phyloP scores from a whole-genome alignment of 2,888 invertebrate species.

The Pecten maximus region DNA sequence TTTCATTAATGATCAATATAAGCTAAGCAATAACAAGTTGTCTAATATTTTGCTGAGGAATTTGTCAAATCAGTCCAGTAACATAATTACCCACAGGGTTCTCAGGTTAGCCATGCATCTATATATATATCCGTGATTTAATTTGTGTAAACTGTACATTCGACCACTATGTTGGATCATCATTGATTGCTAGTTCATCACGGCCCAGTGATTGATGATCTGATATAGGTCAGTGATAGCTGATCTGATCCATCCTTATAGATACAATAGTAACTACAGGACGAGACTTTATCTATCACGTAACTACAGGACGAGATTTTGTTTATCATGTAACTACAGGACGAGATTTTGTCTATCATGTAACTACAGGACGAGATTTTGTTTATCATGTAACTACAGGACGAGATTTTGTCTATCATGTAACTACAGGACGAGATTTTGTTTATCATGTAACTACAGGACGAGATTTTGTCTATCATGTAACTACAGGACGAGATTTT shows the following conservation, averaged over 20 bases:
- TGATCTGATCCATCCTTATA: neutral
- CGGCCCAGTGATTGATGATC: neutral
- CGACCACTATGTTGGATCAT: neutral
- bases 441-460: too few relatives aligned
- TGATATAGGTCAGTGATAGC: neutral
- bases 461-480: too few relatives aligned
- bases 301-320: too few relatives aligned
- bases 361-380: too few relatives aligned
- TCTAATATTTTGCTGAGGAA: neutral
- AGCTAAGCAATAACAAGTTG: neutral
- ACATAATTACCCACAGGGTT: neutral
- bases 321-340: too few relatives aligned
- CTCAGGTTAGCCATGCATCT: neutral
- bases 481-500: neutral
- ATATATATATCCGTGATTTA: neutral
- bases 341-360: too few relatives aligned
- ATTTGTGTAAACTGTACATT: neutral
- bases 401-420: neutral
- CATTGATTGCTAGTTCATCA: neutral
- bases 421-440: too few relatives aligned
- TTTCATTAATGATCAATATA: neutral
- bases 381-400: neutral
- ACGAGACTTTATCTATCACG: neutral
- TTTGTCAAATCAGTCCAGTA: neutral
- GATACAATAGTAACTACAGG: neutral